Base-by-base conservation (phyloP, 2,113 vertebrate genomes). In the Passerina amoena region DNA sequence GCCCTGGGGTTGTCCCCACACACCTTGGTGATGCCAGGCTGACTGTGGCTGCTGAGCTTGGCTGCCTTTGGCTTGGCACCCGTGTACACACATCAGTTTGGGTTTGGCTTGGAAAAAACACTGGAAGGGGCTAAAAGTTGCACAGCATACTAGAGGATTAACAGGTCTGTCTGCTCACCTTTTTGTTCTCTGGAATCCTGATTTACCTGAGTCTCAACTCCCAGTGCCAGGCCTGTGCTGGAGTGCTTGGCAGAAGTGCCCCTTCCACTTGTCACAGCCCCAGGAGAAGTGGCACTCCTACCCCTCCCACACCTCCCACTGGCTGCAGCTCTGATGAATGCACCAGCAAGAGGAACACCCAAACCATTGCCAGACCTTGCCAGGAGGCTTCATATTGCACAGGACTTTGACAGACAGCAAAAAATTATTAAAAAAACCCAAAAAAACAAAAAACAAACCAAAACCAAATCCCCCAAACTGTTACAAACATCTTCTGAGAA, bases 21-120 rank as follows among this genome's bases (percentile, higher is more conserved):
- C 14, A 22, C 48, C 24, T 6, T 3, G 25, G 53, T 17, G 48
- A n/a, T 57, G 53, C 57, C 33, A 59, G 73, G 38, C 42, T 40
- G 63, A 44, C 22, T 2, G 1, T 5, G 57, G 37, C 14, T 23
- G 47, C 77, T 56, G 61, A 75, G 30, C n/a, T 12, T 6, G n/a
- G 23, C 68, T 37, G 38, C 28, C 68, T 85, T 44, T 35, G 54
- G 47, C 3, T 3, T 8, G 37, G 48, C 2, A 5, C 47, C 24
- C 28, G 1, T 0, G 9, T 4, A 37, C 23, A 7, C 25, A 14
- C 0, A 0, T 11, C 61, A 50, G 47, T 23, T 51, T 35, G 48
- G 57, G 59, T 42, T 31, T 18, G 48, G 72, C 44, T 72, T 48
- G 56, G 53, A 9, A 35, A 59, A 63, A 80, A 38, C 8, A n/a